These are phyloP conservation scores for Lasioglossum zephyrum DNA, from an alignment of 2,888 invertebrate genomes.

Conservation along the genomic window DNA sequence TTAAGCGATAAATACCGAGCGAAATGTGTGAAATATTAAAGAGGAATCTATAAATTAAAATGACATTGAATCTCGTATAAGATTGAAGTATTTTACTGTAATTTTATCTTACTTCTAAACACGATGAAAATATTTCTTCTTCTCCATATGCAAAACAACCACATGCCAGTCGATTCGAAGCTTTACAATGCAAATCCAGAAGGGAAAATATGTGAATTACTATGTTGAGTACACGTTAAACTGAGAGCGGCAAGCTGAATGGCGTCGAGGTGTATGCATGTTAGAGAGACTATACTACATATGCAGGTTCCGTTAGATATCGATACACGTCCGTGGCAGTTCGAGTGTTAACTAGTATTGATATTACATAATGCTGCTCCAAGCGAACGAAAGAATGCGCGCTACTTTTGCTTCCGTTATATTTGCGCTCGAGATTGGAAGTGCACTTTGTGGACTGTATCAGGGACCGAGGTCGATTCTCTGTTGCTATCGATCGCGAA, in stretches of 20 bases:
- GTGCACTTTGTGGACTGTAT: not conserved
- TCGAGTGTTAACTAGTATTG: not conserved
- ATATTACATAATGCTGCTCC: not conserved
- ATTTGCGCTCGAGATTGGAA: not conserved
- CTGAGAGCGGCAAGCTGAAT: not conserved
- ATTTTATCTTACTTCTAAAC: not conserved
- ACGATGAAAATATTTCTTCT: not conserved
- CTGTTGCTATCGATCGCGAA: not conserved
- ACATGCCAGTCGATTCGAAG: too few species aligned
- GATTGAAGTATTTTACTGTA: not conserved
- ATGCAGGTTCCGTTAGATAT: not conserved
- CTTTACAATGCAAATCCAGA: not conserved
- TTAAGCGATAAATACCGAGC: not conserved
- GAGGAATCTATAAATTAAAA: not conserved
- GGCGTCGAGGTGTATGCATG: not conserved
- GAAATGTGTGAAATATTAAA: too few species aligned
- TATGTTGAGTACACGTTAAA: not conserved
- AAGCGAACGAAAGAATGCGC: not conserved
- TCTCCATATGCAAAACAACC: not conserved
- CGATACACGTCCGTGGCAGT: not conserved
- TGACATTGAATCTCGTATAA: not conserved
- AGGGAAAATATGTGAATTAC: not conserved
- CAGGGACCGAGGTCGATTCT: not conserved
- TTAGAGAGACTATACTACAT: not conserved
- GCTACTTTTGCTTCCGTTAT: not conserved